These are phyloP conservation scores for Promerops cafer DNA, from an alignment of 2,113 vertebrate species.

Conservation along the genomic window DNA sequence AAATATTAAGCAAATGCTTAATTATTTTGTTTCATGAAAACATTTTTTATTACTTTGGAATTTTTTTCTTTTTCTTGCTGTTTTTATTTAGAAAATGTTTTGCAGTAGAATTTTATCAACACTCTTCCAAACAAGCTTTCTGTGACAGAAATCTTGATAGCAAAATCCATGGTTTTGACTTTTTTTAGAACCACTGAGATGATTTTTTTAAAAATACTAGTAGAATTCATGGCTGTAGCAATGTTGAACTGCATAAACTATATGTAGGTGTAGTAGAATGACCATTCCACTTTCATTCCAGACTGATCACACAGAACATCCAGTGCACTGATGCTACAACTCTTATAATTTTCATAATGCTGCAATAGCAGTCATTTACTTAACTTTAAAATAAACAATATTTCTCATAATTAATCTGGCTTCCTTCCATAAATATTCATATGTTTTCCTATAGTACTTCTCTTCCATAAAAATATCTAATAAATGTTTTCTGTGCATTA, in stretches of 20 bases:
- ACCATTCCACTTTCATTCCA: slow-evolving; percentile 40
- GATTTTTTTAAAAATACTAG: slow-evolving; percentile 46
- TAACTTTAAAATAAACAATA: slow-evolving; percentile 68
- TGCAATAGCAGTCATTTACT: slow-evolving; percentile 42
- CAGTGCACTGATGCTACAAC: slow-evolving; percentile 14
- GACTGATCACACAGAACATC: slow-evolving; percentile 8
- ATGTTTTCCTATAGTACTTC: slow-evolving; percentile 64
- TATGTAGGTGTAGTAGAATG: slow-evolving; percentile 19
- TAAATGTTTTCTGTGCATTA: slow-evolving; percentile 77
- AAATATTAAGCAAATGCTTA: slow-evolving; percentile 76
- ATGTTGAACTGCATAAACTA: slow-evolving; percentile 42
- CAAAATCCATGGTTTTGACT: slow-evolving; percentile 63
- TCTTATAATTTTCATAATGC: slow-evolving; percentile 14
- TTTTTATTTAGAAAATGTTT: slow-evolving; percentile 72
- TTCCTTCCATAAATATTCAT: slow-evolving; percentile 74
- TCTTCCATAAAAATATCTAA: slow-evolving; percentile 78
- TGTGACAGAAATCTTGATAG: slow-evolving; percentile 70
- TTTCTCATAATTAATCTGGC: slow-evolving; percentile 64
- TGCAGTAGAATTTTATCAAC: slow-evolving; percentile 74
- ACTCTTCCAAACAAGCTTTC: slow-evolving; percentile 70
- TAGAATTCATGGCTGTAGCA: slow-evolving; percentile 59
- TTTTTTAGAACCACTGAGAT: slow-evolving; percentile 65
- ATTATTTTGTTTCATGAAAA: slow-evolving; percentile 72
- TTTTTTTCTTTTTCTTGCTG: slow-evolving; percentile 54
- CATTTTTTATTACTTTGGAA: slow-evolving; percentile 78